Evolutionary conservation across 2,797 vertebrate species (phyloP).

Genomic region (Melanitta fusca): DNA sequence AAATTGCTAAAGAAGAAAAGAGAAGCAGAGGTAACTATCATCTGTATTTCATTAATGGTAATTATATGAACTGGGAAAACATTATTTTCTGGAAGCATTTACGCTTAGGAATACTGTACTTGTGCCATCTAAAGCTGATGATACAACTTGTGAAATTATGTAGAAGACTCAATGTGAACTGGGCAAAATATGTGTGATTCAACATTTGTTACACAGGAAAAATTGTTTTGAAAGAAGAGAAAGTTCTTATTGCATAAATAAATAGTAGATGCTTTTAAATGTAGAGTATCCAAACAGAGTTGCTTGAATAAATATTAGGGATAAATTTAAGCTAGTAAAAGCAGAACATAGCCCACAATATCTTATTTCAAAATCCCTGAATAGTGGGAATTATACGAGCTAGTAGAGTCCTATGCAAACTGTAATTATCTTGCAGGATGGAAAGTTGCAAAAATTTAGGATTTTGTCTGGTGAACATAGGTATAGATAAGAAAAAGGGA

Average conservation of each 20-base stretch:
- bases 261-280: neutral
- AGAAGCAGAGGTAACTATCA: slow-evolving; percentile 85
- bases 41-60: neutral
- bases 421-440: neutral
- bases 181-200: neutral
- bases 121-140: neutral
- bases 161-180: neutral
- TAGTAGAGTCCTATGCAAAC: neutral
- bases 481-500: neutral
- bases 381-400: neutral
- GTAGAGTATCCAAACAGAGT: neutral
- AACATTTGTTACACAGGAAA: neutral
- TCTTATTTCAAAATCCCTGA: neutral
- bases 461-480: neutral
- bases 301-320: neutral
- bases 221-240: neutral
- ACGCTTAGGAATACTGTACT: neutral
- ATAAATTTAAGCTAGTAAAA: neutral
- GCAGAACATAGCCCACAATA: neutral
- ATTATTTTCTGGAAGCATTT: neutral
- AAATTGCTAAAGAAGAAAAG: slow-evolving; percentile 80
- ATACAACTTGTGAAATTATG: neutral
- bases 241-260: neutral
- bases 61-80: neutral
- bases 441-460: neutral